phyloP scores from a whole-genome alignment of 2,888 invertebrate species.

The Mesorhabditis spiculigera region DNA sequence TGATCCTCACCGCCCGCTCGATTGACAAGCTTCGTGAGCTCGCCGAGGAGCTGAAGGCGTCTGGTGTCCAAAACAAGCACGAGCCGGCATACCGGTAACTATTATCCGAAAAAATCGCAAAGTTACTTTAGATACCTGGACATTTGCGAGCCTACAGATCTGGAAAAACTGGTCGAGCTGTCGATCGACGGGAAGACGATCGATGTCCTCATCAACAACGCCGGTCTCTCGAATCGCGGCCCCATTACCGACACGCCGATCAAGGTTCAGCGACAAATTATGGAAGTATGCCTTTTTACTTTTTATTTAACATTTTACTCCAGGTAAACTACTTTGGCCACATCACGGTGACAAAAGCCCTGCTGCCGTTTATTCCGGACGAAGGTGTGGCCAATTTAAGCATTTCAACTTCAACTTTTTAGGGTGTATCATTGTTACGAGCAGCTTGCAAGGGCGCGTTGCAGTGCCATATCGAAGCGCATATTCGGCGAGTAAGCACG shows the following conservation, averaged over 20 bases:
- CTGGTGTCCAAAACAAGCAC: slow-evolving; percentile 28
- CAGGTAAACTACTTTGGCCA: slow-evolving; percentile 89
- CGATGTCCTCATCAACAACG: slow-evolving; percentile 56
- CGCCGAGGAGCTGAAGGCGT: slow-evolving; percentile 43
- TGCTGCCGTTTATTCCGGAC: slow-evolving; percentile 45
- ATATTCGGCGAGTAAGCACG: slow-evolving; percentile 60
- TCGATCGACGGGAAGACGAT: slow-evolving; percentile 40
- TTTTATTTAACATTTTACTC: slow-evolving; percentile 65
- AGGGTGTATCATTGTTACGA: slow-evolving; percentile 69
- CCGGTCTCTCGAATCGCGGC: slow-evolving; percentile 46
- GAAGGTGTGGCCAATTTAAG: slow-evolving; percentile 16
- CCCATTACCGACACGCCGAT: slow-evolving; percentile 40
- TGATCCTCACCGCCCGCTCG: slow-evolving; percentile 50
- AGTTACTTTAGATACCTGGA: slow-evolving; percentile 43
- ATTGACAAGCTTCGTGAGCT: slow-evolving; percentile 48
- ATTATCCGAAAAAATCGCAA: not conserved
- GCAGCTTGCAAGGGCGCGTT: slow-evolving; percentile 75
- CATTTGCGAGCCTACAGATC: slow-evolving; percentile 40
- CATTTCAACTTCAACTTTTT: not conserved
- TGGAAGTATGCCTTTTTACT: slow-evolving; percentile 14
- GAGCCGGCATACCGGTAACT: slow-evolving; percentile 44
- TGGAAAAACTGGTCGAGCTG: slow-evolving; percentile 29
- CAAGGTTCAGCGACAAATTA: slow-evolving; percentile 34
- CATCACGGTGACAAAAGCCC: slow-evolving; percentile 85
- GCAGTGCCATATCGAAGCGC: slow-evolving; percentile 75